Conservation (phyloP, 2,888 invertebrate genomes). For the Capitulum mitella region DNA sequence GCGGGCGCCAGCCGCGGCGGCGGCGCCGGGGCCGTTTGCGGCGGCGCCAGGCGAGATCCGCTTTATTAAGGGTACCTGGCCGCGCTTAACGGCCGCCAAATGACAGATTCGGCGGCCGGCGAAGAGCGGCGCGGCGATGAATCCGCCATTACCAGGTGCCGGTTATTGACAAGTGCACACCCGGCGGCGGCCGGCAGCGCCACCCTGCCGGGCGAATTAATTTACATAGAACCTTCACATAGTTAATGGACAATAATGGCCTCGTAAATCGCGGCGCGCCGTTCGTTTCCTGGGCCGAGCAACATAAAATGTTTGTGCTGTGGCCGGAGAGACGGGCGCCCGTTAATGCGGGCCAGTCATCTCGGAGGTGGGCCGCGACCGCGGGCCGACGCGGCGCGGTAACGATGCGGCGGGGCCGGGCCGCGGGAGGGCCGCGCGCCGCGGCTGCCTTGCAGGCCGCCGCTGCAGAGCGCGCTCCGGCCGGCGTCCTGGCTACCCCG, state of each 20-base stretch:
- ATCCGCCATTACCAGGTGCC: neutral
- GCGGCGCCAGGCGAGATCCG: neutral
- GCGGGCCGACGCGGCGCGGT: too few species aligned
- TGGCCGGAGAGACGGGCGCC: neutral
- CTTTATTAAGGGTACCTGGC: neutral
- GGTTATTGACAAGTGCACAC: neutral
- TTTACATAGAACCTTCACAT: conserved; percentile 21
- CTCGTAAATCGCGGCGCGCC: neutral
- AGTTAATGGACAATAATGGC: conserved; percentile 18
- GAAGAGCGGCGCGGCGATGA: neutral
- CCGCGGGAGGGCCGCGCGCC: neutral
- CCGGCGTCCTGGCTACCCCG: neutral
- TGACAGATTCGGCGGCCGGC: neutral
- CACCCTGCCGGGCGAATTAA: conserved; percentile 8
- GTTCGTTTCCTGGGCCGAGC: neutral
- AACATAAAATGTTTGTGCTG: neutral
- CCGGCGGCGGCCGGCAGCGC: neutral
- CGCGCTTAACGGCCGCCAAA: neutral
- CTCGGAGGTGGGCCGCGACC: neutral
- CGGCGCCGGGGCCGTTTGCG: neutral
- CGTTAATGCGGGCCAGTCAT: neutral
- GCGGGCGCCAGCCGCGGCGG: neutral
- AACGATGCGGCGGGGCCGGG: neutral
- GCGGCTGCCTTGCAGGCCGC: neutral
- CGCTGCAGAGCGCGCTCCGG: neutral